Base-by-base conservation (phyloP, 1,140 invertebrate genomes). In the Tyrophagus putrescentiae region DNA sequence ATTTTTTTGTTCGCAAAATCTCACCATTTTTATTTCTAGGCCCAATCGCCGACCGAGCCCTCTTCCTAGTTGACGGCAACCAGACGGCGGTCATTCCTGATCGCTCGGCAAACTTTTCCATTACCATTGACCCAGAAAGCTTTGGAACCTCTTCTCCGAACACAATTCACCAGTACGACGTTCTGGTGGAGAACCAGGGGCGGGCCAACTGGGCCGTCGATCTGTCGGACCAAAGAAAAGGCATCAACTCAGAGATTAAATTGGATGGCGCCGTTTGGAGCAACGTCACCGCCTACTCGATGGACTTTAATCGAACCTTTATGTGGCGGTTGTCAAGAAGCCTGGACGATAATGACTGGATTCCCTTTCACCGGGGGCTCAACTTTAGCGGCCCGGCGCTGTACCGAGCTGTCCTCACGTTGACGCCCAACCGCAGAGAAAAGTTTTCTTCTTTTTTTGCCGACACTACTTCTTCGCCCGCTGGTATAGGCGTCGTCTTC, bases 401-500 rank as follows among this genome's bases (percentile, higher is more conserved):
- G 7, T 39, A 34, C 29, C 32, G 56, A 3, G 31, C 56, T 7
- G 6, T 3, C 6, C 32, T 57, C 2, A 3, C 6, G 31, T 57
- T 7, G 54, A 57, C 16, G 9, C 11, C 13, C 60, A 60, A 50
- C 13, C 50, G 11, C n/a, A n/a, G n/a, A n/a, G n/a, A n/a, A n/a
- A n/a, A n/a, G n/a, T n/a, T n/a, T n/a, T n/a, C n/a, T n/a, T n/a
- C n/a, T n/a, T n/a, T n/a, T n/a, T n/a, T n/a, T n/a, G 31, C n/a
- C 3, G 83, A 85, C 65, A 83, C 82, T 2, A 85, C 78, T 69
- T 67, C 85, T 71, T 80, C 7, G 74, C 72, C 29, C 78, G 77
- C 33, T 84, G 82, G 82, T 76, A 74, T 57, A 84, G 84, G 77
- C 84, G 84, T 25, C 73, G 82, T 27, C 77, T 79, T 27, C 84